Evolutionary conservation across 2,888 invertebrate genomes (phyloP).

Genomic region (Drosophila antonietae): DNA sequence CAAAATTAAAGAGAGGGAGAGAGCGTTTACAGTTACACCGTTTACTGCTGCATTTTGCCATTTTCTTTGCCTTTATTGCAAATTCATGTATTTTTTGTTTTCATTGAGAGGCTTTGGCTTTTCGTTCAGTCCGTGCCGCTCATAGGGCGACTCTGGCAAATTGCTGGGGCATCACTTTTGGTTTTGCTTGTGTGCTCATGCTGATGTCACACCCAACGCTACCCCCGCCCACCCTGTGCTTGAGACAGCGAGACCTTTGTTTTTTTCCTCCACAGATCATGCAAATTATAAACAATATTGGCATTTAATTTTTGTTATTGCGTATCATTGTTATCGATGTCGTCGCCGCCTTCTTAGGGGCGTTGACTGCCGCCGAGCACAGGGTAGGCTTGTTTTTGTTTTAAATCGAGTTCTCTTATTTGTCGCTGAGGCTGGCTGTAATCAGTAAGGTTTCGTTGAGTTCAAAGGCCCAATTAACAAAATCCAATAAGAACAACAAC

Average conservation of each 20-base stretch:
- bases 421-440: conserved; percentile 44
- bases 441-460: conserved; percentile 60
- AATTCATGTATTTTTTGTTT: conserved; percentile 42
- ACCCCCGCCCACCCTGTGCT: conserved; percentile 1
- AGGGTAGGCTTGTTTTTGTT: conserved; percentile 31
- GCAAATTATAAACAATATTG: conserved; percentile 57
- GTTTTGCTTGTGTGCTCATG: conserved; percentile 18
- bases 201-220: conserved; percentile 32
- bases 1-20: conserved; percentile 18
- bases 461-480: conserved; percentile 75
- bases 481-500: conserved; percentile 52
- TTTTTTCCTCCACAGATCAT: conserved; percentile 20
- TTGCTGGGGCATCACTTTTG: conserved; percentile 24
- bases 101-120: conserved; percentile 53
- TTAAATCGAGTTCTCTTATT: conserved; percentile 67
- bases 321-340: conserved; percentile 46
- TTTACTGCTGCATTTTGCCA: conserved; percentile 49
- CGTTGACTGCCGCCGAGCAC: conserved; percentile 60
- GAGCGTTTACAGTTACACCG: conserved; percentile 67
- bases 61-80: conserved; percentile 45
- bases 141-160: conserved; percentile 36
- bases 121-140: conserved; percentile 6
- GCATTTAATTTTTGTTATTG: conserved; percentile 49
- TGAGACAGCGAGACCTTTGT: conserved; percentile 34
- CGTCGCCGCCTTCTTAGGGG: conserved; percentile 50